Evolutionary conservation across 2,113 vertebrate species (phyloP), one percentile per base, ranked within the genome.

Genomic region (Misgurnus anguillicaudatus): DNA sequence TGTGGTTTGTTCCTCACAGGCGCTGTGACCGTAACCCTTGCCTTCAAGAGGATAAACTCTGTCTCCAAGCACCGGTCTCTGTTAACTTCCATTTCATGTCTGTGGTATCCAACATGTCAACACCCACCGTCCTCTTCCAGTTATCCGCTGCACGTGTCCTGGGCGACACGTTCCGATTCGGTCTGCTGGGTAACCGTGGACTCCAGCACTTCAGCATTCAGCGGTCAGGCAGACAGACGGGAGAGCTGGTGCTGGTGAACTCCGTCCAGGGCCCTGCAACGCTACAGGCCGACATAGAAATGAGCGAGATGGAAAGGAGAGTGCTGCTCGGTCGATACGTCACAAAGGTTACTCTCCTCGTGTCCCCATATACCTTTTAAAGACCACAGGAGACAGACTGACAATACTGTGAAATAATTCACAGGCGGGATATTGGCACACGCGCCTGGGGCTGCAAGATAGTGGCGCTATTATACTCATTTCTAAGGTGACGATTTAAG

Each of bases 11-110:
- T 36, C 61, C 51, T 79, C 62, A 17, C 90, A 97, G 95, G 85
- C 94, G 94, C 38, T 96, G 95, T 0, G 93, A 96, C 88, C 92
- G 93, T 86, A 95, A 92, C 82, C 95, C 95, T 0, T 97, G 95
- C 72, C 89, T 93, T 71, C 68, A 90, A 80, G 93, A 90, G 14
- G 94, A 93, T 87, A 81, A 66, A 47, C 83, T 84, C 6, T 96
- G 95, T 84, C 68, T 74, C 1, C 89, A 90, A 78, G 92, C 95
- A 0, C 92, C 95, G 13, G 90, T 85, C 86, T 95, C 94, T 21
- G 86, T 96, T 87, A 95, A 92, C 82, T 95, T 95, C 88, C 95
- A 95, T 87, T 96, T 92, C 89, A 89, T 96, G 81, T 88, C 93
- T 0, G 83, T 95, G 60, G 92, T 93, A 68, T 94, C 95, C 80